Evolutionary conservation across 2,113 vertebrate genomes (phyloP).

Genomic region (Phocoena phocoena): DNA sequence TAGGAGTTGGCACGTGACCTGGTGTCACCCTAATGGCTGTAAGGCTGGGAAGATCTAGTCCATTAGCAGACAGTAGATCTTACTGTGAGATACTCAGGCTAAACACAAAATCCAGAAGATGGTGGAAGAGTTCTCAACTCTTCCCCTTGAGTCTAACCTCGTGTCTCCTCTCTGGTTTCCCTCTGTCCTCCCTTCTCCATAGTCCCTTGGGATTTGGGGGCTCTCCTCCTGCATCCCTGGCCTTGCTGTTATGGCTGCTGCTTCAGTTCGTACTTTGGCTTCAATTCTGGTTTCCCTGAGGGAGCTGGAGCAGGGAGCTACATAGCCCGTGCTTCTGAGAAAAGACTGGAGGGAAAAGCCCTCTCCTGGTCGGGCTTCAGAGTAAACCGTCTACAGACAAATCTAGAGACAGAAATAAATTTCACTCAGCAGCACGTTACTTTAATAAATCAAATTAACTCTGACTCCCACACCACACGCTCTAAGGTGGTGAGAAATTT

Average conservation of each 20-base stretch:
- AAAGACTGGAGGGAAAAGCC: neutral
- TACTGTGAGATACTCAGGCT: neutral
- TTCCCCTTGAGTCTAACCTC: neutral
- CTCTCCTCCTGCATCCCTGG: neutral
- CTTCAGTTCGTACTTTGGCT: neutral
- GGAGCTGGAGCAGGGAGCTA: neutral
- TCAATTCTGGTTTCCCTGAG: neutral
- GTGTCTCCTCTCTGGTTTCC: neutral
- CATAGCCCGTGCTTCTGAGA: neutral
- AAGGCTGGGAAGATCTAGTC: neutral
- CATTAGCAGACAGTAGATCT: neutral
- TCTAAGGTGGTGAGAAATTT: slow-evolving; percentile 41
- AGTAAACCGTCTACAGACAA: neutral
- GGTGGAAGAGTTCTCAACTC: neutral
- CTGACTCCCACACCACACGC: neutral
- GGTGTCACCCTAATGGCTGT: neutral
- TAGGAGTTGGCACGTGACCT: neutral
- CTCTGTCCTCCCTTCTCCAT: too few relatives aligned
- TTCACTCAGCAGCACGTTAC: neutral
- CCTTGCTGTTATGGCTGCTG: neutral
- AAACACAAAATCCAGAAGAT: neutral
- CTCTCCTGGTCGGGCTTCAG: neutral
- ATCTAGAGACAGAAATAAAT: neutral
- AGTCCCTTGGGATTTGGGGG: too few relatives aligned
- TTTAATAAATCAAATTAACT: slow-evolving; percentile 55